Evolutionary conservation across 2,888 invertebrate genomes (phyloP).

Genomic region (Dugesia japonica): DNA sequence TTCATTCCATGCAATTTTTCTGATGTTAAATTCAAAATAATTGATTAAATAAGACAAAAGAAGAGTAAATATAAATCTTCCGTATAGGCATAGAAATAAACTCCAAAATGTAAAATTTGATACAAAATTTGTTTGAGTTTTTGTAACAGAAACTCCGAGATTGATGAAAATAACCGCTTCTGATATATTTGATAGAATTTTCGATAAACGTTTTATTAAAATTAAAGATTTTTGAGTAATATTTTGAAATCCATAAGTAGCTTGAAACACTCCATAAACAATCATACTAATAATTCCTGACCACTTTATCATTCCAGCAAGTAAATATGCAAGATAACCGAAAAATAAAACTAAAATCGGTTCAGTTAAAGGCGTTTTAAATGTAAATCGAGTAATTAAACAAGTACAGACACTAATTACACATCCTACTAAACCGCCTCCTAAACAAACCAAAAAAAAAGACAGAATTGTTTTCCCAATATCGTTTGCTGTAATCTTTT

Average conservation of each 20-base stretch:
- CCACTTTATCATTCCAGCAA: slow-evolving; percentile 52
- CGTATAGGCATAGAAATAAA: slow-evolving; percentile 48
- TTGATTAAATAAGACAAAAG: slow-evolving; percentile 26
- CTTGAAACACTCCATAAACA: slow-evolving; percentile 52
- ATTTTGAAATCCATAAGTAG: slow-evolving; percentile 52
- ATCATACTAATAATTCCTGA: slow-evolving; percentile 54
- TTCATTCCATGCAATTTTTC: slow-evolving; percentile 28
- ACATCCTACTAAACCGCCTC: slow-evolving; percentile 50
- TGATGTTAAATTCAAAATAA: not conserved
- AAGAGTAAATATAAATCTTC: slow-evolving; percentile 43
- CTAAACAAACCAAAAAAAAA: slow-evolving; percentile 51
- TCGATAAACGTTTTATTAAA: slow-evolving; percentile 52
- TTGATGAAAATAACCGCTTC: slow-evolving; percentile 54
- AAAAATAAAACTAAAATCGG: slow-evolving; percentile 51
- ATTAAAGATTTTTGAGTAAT: slow-evolving; percentile 51
- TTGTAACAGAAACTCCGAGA: slow-evolving; percentile 51
- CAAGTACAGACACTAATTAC: slow-evolving; percentile 45
- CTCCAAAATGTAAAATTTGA: slow-evolving; percentile 50
- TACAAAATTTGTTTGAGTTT: slow-evolving; percentile 48
- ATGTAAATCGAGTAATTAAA: slow-evolving; percentile 47
- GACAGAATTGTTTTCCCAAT: slow-evolving; percentile 49
- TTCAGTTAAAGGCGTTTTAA: slow-evolving; percentile 50
- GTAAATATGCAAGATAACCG: slow-evolving; percentile 52
- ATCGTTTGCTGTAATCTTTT: slow-evolving; percentile 38
- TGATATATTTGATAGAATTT: slow-evolving; percentile 51